A percentile compares a stretch with the other conserved stretches of the same genome.
Evolutionary conservation across 2,797 vertebrate species (phyloP).

Genomic region (Prionace glauca): DNA sequence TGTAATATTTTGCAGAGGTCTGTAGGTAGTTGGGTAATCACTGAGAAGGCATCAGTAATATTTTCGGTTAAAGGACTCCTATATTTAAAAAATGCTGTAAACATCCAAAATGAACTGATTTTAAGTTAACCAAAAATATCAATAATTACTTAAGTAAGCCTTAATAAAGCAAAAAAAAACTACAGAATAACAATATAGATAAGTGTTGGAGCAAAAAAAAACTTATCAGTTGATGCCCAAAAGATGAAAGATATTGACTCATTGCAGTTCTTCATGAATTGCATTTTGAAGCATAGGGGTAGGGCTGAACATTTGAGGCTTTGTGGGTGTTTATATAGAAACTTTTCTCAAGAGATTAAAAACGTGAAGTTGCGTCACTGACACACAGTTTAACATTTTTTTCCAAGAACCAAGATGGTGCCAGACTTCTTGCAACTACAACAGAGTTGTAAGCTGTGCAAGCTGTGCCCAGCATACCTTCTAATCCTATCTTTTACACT

Average conservation of each 20-base stretch:
- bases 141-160: not conserved
- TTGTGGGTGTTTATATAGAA: not conserved
- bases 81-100: not conserved
- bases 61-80: not conserved
- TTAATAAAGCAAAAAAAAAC: not conserved
- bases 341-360: not conserved
- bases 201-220: not conserved
- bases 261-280: not conserved
- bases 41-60: not conserved
- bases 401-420: too few species aligned
- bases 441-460: too few species aligned
- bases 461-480: too few species aligned
- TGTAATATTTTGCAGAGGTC: not conserved
- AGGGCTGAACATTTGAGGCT: not conserved
- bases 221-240: not conserved
- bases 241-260: not conserved
- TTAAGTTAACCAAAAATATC: not conserved
- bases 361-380: not conserved
- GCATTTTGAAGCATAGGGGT: not conserved
- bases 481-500: too few species aligned
- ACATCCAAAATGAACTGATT: not conserved
- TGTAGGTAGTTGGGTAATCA: not conserved
- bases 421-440: too few species aligned
- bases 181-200: not conserved
- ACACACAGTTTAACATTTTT: not conserved